Evolutionary conservation across 2,797 vertebrate genomes (phyloP), one percentile per base, ranked within the genome.

Genomic region (Chelonia mydas): DNA sequence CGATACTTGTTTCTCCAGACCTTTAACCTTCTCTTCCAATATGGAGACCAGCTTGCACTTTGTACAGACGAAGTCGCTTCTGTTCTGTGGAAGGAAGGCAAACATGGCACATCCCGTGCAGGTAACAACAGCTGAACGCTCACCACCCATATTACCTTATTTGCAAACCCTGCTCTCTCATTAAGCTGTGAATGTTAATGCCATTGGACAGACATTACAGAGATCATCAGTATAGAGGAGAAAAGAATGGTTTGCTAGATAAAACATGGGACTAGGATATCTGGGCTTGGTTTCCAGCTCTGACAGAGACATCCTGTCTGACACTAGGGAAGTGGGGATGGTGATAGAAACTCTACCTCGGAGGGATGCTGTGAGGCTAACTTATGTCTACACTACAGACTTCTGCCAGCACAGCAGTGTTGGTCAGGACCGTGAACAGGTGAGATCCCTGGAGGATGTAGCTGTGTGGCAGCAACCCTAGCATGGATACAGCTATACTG

Each of bases 261-360:
- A 78, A 86, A 51, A 31, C 57, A 81, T 8, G 27, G 83, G 82
- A 41, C 53, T 83, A 37, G 59, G 84, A 28, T 41, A 76, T 15
- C 72, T 76, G 41, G 21, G 41, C 41, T 28, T 76, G 15, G 61
- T 81, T 53, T 84, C 49, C 59, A 50, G n/a, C 90, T 78, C 49
- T 84, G 82, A 21, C 5, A 11, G 0, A 1, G 57, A 47, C 47
- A 3, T 3, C 11, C 1, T 61, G 81, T 84, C 89, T 16, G 47
- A 65, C 37, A 74, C 37, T 74, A 11, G 68, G 68, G 19, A 74
- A 41, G n/a, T 41, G 21, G 23, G 68, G 5, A 25, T 21, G 37
- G 37, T 12, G 23, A 74, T 25, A 74, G 68, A 74, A 45, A 74
- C 9, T 74, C n/a, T 41, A 5, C n/a, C 37, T 74, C 11, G 11